Evolutionary conservation across 1,140 invertebrate species (phyloP).

Genomic region (Nebria ingens): DNA sequence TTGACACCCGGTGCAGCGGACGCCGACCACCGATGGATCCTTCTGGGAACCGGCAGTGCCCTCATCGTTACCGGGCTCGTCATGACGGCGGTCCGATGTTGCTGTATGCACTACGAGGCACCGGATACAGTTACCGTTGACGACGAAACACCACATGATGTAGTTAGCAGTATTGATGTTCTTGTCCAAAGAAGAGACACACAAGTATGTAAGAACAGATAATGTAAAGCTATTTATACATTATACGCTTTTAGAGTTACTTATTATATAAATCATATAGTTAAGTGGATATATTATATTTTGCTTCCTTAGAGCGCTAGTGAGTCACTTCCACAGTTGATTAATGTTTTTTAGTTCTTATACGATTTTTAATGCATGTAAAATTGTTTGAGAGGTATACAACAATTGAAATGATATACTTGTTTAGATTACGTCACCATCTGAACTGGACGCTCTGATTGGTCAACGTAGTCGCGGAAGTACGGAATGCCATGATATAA

Average conservation of each 20-base stretch:
- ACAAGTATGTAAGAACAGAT: slow-evolving; percentile 29
- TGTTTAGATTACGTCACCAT: slow-evolving; percentile 26
- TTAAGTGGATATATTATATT: too few relatives aligned
- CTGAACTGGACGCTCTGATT: slow-evolving; percentile 28
- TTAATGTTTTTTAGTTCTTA: too few relatives aligned
- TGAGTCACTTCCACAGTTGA: too few relatives aligned
- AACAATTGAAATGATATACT: not conserved
- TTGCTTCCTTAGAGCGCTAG: too few relatives aligned
- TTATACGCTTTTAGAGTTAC: too few relatives aligned
- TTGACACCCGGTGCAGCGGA: slow-evolving; percentile 68
- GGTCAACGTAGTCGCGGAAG: not conserved
- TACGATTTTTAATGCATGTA: too few relatives aligned
- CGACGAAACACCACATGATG: slow-evolving; percentile 22
- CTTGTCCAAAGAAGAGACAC: slow-evolving; percentile 32
- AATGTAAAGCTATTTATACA: too few relatives aligned
- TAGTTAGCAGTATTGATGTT: slow-evolving; percentile 31
- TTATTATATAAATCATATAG: too few relatives aligned
- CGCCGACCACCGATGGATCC: slow-evolving; percentile 58
- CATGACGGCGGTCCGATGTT: slow-evolving; percentile 36
- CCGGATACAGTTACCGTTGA: slow-evolving; percentile 20
- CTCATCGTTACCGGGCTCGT: slow-evolving; percentile 45
- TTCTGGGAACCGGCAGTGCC: slow-evolving; percentile 52
- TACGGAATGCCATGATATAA: not conserved
- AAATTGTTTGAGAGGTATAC: too few relatives aligned
- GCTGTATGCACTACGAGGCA: slow-evolving; percentile 30